phyloP scores from a whole-genome alignment of 2,888 invertebrate species.

The Dioctria linearis region DNA sequence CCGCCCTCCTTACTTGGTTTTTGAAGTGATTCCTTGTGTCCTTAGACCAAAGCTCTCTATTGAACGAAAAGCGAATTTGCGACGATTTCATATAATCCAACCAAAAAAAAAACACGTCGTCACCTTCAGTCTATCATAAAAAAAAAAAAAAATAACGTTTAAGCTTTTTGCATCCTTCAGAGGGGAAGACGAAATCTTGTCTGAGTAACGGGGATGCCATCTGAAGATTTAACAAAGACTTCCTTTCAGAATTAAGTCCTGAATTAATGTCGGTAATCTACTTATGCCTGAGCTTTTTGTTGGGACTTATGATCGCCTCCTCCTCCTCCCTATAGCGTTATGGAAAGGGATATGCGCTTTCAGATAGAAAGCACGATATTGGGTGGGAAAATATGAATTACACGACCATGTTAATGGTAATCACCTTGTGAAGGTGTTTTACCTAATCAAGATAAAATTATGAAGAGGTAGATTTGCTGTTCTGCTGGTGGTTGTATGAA shows the following conservation, averaged over 20 bases:
- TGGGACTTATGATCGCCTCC: not conserved
- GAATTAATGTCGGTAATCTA: slow-evolving; percentile 38
- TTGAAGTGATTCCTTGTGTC: not conserved
- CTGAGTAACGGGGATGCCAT: not conserved
- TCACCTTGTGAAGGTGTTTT: not conserved
- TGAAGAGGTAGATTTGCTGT: not conserved
- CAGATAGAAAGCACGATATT: not conserved
- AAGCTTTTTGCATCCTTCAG: too few relatives aligned
- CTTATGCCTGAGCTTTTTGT: slow-evolving; percentile 11
- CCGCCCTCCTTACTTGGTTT: not conserved
- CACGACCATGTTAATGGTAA: slow-evolving; percentile 32
- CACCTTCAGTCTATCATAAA: too few relatives aligned
- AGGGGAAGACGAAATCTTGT: too few relatives aligned
- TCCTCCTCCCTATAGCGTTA: not conserved
- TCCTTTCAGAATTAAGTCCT: slow-evolving; percentile 15
- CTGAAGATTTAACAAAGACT: not conserved
- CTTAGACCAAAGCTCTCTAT: too few relatives aligned
- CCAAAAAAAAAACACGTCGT: too few relatives aligned
- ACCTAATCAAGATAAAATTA: not conserved
- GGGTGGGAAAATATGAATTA: slow-evolving; percentile 19
- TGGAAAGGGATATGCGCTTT: not conserved
- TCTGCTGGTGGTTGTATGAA: not conserved
- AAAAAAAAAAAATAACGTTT: too few relatives aligned
- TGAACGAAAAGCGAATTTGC: too few relatives aligned
- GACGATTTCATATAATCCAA: too few relatives aligned